Base-by-base conservation (phyloP, 2,113 vertebrate genomes). In the Barnardius zonarius region DNA sequence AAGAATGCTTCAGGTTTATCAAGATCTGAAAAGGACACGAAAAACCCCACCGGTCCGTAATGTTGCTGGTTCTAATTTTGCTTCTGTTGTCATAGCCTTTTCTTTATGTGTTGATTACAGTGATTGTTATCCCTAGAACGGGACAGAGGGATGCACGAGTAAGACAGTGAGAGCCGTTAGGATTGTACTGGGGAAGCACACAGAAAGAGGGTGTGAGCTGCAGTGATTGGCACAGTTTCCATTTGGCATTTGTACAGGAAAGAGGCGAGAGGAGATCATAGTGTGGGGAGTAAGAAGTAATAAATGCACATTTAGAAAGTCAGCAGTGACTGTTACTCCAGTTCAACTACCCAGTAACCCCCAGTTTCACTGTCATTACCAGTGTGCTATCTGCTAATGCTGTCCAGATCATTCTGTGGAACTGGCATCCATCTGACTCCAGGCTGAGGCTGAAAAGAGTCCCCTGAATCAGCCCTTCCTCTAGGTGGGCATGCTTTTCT, bases 61-160 rank as follows among this genome's bases (percentile, higher is more conserved):
- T 57, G 54, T 76, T 68, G 4, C 22, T 62, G n/a, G n/a, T 25
- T 70, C 27, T 43, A 30, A 43, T 82, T 75, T 59, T 64, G 13
- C 20, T 61, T 83, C 11, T 57, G 46, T 74, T 30, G 51, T 69
- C 25, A 15, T 43, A 23, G 27, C 10, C 24, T 31, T 57, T 61
- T 85, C 55, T 69, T 57, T 62, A 11, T 2, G 1, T 5, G 6
- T 77, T 77, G 23, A 12, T 70, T 39, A 12, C n/a, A 27, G 46
- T 5, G 18, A 35, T 68, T 5, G 1, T 43, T 76, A 10, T n/a
- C 13, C 31, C n/a, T 31, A 8, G 18, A 51, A 23, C 0, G 2
- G 33, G 41, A 37, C 23, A 51, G 68, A 3, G 54, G 64, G 62
- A 35, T n/a, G 66, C 46, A 23, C 35, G 5, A 43, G 1, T 39